Percentiles rank a stretch among this genome's conserved stretches.
Conservation (phyloP, 2,888 invertebrate genomes). For the Drosophila kanekoi region DNA sequence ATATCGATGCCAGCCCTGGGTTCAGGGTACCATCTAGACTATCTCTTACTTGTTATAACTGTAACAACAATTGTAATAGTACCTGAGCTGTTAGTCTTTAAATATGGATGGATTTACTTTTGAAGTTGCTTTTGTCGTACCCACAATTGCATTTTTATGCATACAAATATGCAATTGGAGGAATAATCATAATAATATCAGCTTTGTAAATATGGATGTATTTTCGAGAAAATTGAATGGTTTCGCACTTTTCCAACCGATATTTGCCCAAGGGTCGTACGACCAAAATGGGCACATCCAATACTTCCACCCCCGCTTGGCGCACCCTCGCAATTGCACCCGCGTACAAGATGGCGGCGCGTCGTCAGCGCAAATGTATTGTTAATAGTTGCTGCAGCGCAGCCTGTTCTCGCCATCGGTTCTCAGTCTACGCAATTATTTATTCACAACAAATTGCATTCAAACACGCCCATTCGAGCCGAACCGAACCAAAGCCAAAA, state of each 20-base stretch:
- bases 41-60: too few relatives aligned
- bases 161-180: too few relatives aligned
- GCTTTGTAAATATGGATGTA: too few relatives aligned
- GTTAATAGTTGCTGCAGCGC: conserved; percentile 15
- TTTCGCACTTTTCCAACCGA: conserved; percentile 3
- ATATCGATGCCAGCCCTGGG: too few relatives aligned
- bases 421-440: conserved; percentile 27
- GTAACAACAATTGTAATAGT: too few relatives aligned
- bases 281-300: conserved; percentile 11
- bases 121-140: too few relatives aligned
- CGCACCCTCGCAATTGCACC: conserved; percentile 4
- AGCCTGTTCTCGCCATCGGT: not conserved
- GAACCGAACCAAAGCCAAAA: not conserved
- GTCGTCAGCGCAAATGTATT: conserved; percentile 16
- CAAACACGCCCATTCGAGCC: conserved; percentile 5
- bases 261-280: not conserved
- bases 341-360: conserved; percentile 18
- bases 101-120: too few relatives aligned
- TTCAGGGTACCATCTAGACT: too few relatives aligned
- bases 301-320: conserved; percentile 1
- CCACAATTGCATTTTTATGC: too few relatives aligned
- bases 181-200: too few relatives aligned
- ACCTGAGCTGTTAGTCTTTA: too few relatives aligned
- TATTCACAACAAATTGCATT: conserved; percentile 49
- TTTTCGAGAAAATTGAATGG: not conserved